Percentiles rank a stretch among this genome's conserved stretches.
phyloP scores from a whole-genome alignment of 2,888 invertebrate species.

The Nineta flava region DNA sequence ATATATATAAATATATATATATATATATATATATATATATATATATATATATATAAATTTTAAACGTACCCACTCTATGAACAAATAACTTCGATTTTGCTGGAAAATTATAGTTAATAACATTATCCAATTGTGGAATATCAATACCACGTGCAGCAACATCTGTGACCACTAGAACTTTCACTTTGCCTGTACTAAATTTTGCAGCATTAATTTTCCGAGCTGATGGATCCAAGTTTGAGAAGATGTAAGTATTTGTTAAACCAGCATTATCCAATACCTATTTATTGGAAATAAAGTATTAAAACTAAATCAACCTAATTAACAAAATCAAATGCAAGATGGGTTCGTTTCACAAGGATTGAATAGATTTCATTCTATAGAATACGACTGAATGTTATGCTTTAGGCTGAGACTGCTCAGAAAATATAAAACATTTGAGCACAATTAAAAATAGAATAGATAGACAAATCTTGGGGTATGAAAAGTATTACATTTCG shows the following conservation, averaged over 20 bases:
- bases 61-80: constrained; percentile 81
- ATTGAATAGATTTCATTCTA: neutral
- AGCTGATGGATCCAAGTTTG: constrained; percentile 84
- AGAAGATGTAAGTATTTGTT: constrained; percentile 81
- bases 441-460: too few species aligned
- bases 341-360: too few species aligned
- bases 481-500: too few species aligned
- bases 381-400: too few species aligned
- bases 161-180: constrained; percentile 88
- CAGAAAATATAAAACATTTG: too few species aligned
- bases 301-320: constrained; percentile 6
- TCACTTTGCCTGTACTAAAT: constrained; percentile 65
- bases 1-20: neutral
- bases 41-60: neutral
- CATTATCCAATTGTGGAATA: constrained; percentile 87
- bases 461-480: too few species aligned
- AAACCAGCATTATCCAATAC: constrained; percentile 59
- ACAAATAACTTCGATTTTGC: constrained; percentile 94
- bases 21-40: neutral
- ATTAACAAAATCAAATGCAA: neutral
- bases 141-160: constrained; percentile 97
- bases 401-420: too few species aligned
- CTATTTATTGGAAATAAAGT: constrained; percentile 36
- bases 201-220: constrained; percentile 88
- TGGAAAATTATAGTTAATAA: constrained; percentile 95